Conservation (phyloP, 1,140 invertebrate species). For the Meloidogyne hapla region DNA sequence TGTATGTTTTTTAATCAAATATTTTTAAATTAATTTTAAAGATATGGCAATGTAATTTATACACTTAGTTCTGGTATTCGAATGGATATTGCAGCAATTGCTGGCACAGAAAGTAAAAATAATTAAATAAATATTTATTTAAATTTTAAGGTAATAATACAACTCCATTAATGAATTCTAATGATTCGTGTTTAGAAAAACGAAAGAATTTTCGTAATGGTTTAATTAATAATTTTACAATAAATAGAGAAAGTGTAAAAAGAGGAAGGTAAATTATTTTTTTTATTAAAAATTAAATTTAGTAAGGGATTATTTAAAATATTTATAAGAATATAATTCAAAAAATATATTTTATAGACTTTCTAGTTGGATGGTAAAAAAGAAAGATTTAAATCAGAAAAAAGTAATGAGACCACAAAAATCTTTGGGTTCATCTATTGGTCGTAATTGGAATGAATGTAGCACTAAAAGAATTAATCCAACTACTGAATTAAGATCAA, state of each 20-base stretch:
- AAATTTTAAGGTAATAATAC: background rate
- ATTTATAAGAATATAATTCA: no score
- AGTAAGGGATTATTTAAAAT: no score
- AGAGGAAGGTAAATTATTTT: background rate
- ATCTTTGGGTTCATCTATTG: background rate
- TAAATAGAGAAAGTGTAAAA: background rate
- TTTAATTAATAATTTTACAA: background rate
- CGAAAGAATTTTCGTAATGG: background rate
- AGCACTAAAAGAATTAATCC: slow-evolving; percentile 3
- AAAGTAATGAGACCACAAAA: background rate
- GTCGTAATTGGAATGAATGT: background rate
- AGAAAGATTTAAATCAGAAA: background rate
- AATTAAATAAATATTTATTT: background rate
- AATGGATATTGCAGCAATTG: slow-evolving; percentile 55
- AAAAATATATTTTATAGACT: background rate
- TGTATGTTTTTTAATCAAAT: slow-evolving; percentile 29
- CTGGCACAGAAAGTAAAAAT: slow-evolving; percentile 41
- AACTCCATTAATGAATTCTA: background rate
- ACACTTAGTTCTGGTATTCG: slow-evolving; percentile 43
- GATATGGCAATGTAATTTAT: slow-evolving; percentile 40
- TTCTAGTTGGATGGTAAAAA: background rate
- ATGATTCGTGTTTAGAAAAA: slow-evolving; percentile 3
- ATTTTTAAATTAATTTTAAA: background rate
- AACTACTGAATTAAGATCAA: slow-evolving; percentile 45
- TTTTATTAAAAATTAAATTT: no score